Conservation (phyloP, 2,888 invertebrate genomes). For the Lasioglossum vierecki region DNA sequence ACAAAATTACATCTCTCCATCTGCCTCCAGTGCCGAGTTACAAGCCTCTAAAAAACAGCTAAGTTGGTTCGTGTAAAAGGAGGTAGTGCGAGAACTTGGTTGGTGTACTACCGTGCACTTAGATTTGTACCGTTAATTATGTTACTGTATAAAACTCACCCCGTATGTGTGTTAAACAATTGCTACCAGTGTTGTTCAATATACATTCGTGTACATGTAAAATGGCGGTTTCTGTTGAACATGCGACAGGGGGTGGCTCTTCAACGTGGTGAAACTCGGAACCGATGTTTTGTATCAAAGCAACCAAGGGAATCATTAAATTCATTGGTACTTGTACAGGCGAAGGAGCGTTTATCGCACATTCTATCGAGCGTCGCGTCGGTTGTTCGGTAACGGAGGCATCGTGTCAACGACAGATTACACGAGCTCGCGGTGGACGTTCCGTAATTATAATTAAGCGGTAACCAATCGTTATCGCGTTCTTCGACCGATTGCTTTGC, state of each 20-base stretch:
- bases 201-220: neutral
- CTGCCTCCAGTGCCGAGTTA: too few relatives aligned
- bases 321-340: neutral
- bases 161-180: neutral
- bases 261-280: neutral
- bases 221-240: neutral
- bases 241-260: neutral
- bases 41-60: too few relatives aligned
- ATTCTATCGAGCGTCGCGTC: neutral
- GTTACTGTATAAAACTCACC: too few relatives aligned
- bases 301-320: neutral
- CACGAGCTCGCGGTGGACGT: constrained; percentile 20
- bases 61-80: too few relatives aligned
- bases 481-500: constrained; percentile 27
- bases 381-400: constrained; percentile 10
- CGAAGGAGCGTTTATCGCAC: neutral
- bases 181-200: neutral
- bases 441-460: constrained; percentile 45
- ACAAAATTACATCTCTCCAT: too few relatives aligned
- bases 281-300: neutral
- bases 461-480: constrained; percentile 36
- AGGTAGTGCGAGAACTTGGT: too few relatives aligned
- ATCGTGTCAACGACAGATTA: constrained; percentile 40
- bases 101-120: too few relatives aligned
- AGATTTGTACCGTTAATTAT: too few relatives aligned